Conservation (phyloP, 2,797 vertebrate genomes). For the Tauraco hartlaubi region DNA sequence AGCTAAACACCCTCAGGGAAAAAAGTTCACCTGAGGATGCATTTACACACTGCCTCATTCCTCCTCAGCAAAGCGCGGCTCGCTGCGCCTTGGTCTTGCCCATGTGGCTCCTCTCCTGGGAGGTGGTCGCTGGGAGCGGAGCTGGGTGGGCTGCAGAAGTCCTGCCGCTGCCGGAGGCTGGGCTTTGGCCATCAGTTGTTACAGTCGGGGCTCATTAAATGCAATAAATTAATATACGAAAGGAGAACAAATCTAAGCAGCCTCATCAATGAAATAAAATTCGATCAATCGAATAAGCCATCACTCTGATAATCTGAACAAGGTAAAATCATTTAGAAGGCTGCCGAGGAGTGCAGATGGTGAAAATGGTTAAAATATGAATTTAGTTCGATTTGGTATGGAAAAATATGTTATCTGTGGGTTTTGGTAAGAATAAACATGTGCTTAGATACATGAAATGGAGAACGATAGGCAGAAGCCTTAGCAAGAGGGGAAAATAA, state of each 20-base stretch:
- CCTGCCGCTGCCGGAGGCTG: not conserved
- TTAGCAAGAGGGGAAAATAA: not conserved
- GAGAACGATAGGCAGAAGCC: not conserved
- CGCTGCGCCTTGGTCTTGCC: not conserved
- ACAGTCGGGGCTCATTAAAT: not conserved
- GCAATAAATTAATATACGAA: not conserved
- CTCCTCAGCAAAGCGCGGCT: not conserved
- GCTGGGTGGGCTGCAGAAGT: not conserved
- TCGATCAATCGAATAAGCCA: not conserved
- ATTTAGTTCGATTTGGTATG: not conserved
- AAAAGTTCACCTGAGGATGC: not conserved
- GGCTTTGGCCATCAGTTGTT: not conserved
- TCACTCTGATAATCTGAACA: not conserved
- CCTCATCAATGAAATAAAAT: not conserved
- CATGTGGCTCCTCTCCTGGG: not conserved
- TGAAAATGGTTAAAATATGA: not conserved
- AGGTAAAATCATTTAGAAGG: not conserved
- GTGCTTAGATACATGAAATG: not conserved
- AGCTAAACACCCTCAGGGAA: not conserved
- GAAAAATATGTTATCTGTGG: not conserved
- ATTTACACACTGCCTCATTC: not conserved
- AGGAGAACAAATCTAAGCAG: not conserved
- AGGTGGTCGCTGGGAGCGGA: fast-evolving
- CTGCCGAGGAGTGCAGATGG: not conserved
- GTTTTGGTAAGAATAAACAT: not conserved